Evolutionary conservation across 2,113 vertebrate species (phyloP).

Genomic region (Poeciliopsis turrubarensis): DNA sequence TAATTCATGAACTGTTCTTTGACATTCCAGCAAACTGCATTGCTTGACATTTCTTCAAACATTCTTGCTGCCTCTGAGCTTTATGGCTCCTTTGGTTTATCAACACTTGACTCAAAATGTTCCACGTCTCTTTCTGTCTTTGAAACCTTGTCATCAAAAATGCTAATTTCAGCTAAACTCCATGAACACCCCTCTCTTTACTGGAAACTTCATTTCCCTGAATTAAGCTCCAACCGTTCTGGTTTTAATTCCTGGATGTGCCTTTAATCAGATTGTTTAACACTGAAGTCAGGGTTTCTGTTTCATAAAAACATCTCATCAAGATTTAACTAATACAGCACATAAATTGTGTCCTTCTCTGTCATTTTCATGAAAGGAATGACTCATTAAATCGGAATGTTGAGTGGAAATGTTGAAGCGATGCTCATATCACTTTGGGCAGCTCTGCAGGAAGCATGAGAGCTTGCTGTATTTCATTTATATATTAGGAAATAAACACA

Average conservation of each 20-base stretch:
- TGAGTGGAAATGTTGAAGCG: conserved; percentile 35
- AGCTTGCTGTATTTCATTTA: not conserved
- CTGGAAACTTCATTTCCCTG: conserved; percentile 12
- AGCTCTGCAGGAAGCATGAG: not conserved
- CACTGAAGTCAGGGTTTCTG: conserved; percentile 37
- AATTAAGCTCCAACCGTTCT: conserved; percentile 19
- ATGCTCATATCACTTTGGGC: conserved; percentile 21
- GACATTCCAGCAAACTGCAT: conserved; percentile 43
- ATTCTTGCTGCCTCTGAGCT: conserved; percentile 18
- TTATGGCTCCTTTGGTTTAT: conserved; percentile 16
- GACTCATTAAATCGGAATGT: conserved; percentile 34
- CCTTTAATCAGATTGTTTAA: conserved; percentile 52
- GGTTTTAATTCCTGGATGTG: conserved; percentile 23
- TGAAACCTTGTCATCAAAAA: too few relatives aligned
- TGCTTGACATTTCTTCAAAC: conserved; percentile 26
- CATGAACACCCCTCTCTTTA: not conserved
- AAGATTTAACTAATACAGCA: conserved; percentile 62
- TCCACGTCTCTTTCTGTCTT: not conserved
- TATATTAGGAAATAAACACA: not conserved
- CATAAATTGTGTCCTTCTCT: conserved; percentile 49
- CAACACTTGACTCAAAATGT: conserved; percentile 12
- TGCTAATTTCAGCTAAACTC: too few relatives aligned
- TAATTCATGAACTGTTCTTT: conserved; percentile 47
- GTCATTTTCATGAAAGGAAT: conserved; percentile 57
- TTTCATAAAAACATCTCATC: conserved; percentile 45